Evolutionary conservation across 2,888 invertebrate genomes (phyloP).

Genomic region (Ecliptopera silaceata): DNA sequence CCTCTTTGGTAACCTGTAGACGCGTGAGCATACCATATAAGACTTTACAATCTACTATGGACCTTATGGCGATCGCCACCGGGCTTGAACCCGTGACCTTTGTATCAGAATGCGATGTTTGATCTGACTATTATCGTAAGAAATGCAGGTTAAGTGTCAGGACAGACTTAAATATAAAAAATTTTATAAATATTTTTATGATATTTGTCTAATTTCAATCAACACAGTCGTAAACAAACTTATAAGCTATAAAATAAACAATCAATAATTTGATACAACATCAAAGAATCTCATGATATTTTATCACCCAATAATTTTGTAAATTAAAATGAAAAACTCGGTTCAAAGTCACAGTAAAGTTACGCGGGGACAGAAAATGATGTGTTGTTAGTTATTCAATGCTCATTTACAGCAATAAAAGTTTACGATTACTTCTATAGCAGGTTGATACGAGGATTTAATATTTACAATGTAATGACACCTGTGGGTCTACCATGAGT

Average conservation of each 20-base stretch:
- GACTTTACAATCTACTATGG: slow-evolving; percentile 1
- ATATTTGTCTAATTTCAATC: slow-evolving; percentile 30
- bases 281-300: slow-evolving; percentile 34
- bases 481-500: too few species aligned
- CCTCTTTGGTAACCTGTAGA: neutral
- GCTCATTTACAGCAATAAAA: slow-evolving; percentile 51
- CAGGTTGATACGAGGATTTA: slow-evolving; percentile 1
- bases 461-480: too few species aligned
- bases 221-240: slow-evolving; percentile 35
- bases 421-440: slow-evolving; percentile 44
- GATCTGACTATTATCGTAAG: neutral
- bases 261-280: slow-evolving; percentile 37
- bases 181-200: slow-evolving; percentile 19
- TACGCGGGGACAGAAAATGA: slow-evolving; percentile 40
- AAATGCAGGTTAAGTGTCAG: slow-evolving; percentile 3
- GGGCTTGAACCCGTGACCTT: slow-evolving; percentile 16
- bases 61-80: slow-evolving; percentile 3
- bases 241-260: slow-evolving; percentile 31
- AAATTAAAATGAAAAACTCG: slow-evolving; percentile 34
- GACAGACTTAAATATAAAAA: neutral
- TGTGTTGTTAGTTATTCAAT: slow-evolving; percentile 46
- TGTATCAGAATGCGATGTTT: slow-evolving; percentile 16
- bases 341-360: slow-evolving; percentile 39
- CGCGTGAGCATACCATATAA: neutral
- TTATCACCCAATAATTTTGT: slow-evolving; percentile 35